A percentile compares a stretch with the other conserved stretches of the same genome.
phyloP scores from a whole-genome alignment of 2,797 vertebrate species.

The Sebastiscus albofasciatus region DNA sequence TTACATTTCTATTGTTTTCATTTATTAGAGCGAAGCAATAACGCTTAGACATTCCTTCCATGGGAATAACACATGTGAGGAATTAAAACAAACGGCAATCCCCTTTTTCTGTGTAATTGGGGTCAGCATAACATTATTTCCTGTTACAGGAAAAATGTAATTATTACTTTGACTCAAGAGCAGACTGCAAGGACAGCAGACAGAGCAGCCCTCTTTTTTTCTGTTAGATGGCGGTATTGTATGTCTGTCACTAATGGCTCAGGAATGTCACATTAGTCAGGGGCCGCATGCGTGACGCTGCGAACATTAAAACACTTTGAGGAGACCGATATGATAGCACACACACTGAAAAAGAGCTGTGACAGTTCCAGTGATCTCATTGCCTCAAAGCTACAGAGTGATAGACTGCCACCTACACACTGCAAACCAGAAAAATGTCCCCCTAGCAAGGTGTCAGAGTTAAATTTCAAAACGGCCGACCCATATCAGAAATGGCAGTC shows the following conservation, averaged over 20 bases:
- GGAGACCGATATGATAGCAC: slow-evolving; percentile 73
- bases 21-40: slow-evolving; percentile 1
- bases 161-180: slow-evolving; percentile 53
- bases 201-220: slow-evolving; percentile 24
- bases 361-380: slow-evolving; percentile 77
- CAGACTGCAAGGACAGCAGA: slow-evolving; percentile 37
- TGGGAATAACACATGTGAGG: slow-evolving; percentile 15
- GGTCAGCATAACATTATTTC: slow-evolving; percentile 61
- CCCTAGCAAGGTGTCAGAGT: slow-evolving; percentile 56
- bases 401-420: slow-evolving; percentile 71
- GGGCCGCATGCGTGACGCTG: slow-evolving; percentile 72
- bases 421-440: slow-evolving; percentile 65
- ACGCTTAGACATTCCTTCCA: background rate
- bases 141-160: slow-evolving; percentile 56
- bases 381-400: slow-evolving; percentile 72
- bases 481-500: slow-evolving; percentile 19
- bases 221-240: slow-evolving; percentile 70
- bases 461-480: slow-evolving; percentile 67
- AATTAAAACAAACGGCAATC: slow-evolving; percentile 24
- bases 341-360: slow-evolving; percentile 51
- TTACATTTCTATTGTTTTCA: background rate
- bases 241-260: slow-evolving; percentile 85
- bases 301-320: slow-evolving; percentile 77
- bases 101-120: slow-evolving; percentile 52
- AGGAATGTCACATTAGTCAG: slow-evolving; percentile 86